phyloP scores from a whole-genome alignment of 2,888 invertebrate genomes.

The Lampropteryx suffumata region DNA sequence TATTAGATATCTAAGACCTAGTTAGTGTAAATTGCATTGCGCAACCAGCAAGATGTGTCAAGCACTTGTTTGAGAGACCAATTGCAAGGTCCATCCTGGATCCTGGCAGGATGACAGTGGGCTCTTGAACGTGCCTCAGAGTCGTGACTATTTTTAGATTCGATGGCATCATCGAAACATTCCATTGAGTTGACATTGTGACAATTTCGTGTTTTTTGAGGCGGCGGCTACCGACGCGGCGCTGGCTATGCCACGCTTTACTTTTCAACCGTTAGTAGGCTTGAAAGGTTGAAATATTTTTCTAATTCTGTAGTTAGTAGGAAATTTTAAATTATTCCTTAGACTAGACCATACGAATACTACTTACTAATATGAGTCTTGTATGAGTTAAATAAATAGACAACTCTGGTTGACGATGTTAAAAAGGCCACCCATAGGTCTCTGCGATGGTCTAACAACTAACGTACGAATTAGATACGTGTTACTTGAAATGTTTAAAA shows the following conservation, averaged over 20 bases:
- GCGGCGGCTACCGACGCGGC: constrained; percentile 34
- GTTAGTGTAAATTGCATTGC: constrained; percentile 34
- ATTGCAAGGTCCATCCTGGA: constrained; percentile 54
- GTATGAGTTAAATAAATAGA: too few relatives aligned
- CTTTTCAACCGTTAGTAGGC: constrained; percentile 37
- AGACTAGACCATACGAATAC: too few relatives aligned
- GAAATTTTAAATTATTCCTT: too few relatives aligned
- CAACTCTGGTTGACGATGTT: too few relatives aligned
- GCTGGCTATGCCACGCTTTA: constrained; percentile 46
- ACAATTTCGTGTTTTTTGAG: constrained; percentile 49
- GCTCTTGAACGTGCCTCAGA: constrained; percentile 52
- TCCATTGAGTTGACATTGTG: constrained; percentile 51
- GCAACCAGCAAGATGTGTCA: constrained; percentile 35
- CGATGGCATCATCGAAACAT: constrained; percentile 67
- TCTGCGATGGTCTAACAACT: too few relatives aligned
- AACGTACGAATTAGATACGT: too few relatives aligned
- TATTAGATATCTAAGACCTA: too few relatives aligned
- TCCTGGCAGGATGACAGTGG: constrained; percentile 66
- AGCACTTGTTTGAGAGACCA: constrained; percentile 47
- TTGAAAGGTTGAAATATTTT: constrained; percentile 6
- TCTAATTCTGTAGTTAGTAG: neutral
- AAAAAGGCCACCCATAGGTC: too few relatives aligned
- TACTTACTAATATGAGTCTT: too few relatives aligned
- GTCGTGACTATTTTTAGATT: constrained; percentile 70
- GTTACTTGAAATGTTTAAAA: too few relatives aligned